Percentiles rank a stretch among this genome's conserved stretches.
phyloP scores from a whole-genome alignment of 2,113 vertebrate genomes.

The Cebus imitator region DNA sequence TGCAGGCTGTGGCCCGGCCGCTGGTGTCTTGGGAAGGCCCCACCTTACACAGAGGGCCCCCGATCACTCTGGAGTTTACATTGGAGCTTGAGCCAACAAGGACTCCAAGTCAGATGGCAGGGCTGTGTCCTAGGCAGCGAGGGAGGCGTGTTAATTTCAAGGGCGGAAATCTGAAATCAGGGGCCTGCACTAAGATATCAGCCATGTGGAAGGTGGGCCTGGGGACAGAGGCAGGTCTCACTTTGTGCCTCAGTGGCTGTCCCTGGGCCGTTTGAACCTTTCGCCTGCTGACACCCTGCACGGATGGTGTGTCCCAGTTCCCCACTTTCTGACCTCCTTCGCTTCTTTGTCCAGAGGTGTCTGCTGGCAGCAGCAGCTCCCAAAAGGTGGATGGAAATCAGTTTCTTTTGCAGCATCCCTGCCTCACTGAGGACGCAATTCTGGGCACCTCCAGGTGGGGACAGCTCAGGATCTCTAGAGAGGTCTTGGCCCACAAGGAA shows the following conservation, averaged over 20 bases:
- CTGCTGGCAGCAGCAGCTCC: neutral
- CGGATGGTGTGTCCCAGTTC: too few species aligned
- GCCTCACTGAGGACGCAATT: neutral
- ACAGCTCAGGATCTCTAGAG: neutral
- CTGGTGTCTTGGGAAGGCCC: neutral
- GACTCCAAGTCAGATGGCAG: fast-evolving
- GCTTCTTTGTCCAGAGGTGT: too few species aligned
- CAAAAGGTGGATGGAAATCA: neutral
- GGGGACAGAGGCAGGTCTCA: neutral
- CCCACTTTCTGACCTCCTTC: neutral
- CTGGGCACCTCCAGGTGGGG: too few species aligned
- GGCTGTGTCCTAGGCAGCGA: too few species aligned
- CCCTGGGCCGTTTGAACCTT: fast-evolving
- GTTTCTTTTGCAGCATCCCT: neutral
- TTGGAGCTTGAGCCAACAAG: fast-evolving
- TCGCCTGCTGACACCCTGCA: too few species aligned
- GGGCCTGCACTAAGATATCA: fast-evolving
- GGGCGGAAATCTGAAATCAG: too few species aligned
- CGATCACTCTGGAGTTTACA: neutral
- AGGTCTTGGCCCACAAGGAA: too few species aligned
- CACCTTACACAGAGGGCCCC: neutral
- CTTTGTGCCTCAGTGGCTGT: fast-evolving
- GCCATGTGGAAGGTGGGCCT: fast-evolving
- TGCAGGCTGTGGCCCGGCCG: too few species aligned
- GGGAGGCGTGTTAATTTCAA: neutral